Conservation (phyloP, 2,797 vertebrate species). For the Notolepis coatsorum region DNA sequence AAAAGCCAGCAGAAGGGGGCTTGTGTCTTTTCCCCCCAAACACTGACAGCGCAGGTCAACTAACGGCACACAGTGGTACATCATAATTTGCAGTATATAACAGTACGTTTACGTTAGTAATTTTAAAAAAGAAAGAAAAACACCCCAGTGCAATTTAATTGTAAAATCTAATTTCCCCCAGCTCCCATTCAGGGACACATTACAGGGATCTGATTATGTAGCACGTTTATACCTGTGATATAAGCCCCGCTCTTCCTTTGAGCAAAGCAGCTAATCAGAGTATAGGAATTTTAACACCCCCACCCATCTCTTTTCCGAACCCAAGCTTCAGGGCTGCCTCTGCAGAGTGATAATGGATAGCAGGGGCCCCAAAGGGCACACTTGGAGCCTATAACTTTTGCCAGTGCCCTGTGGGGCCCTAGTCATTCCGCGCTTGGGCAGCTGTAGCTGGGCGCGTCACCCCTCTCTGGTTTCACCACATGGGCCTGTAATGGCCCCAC, state of each 20-base stretch:
- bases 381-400: slow-evolving; percentile 1
- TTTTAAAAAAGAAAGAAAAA: neutral
- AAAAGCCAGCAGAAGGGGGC: slow-evolving; percentile 16
- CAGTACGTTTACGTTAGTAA: neutral
- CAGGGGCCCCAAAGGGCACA: neutral
- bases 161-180: neutral
- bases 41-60: slow-evolving; percentile 16
- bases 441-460: slow-evolving; percentile 12
- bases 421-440: slow-evolving; percentile 34
- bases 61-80: neutral
- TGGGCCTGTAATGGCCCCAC: neutral
- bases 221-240: no score
- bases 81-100: neutral
- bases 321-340: neutral
- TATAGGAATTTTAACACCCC: slow-evolving; percentile 11
- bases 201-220: no score
- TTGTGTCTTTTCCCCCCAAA: neutral
- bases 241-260: neutral
- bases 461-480: slow-evolving; percentile 32
- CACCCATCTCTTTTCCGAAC: neutral
- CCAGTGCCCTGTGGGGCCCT: slow-evolving; percentile 4
- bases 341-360: neutral
- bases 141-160: no score
- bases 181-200: neutral
- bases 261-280: neutral